Base-by-base conservation (phyloP, 2,888 invertebrate species). In the Euproctis similis region DNA sequence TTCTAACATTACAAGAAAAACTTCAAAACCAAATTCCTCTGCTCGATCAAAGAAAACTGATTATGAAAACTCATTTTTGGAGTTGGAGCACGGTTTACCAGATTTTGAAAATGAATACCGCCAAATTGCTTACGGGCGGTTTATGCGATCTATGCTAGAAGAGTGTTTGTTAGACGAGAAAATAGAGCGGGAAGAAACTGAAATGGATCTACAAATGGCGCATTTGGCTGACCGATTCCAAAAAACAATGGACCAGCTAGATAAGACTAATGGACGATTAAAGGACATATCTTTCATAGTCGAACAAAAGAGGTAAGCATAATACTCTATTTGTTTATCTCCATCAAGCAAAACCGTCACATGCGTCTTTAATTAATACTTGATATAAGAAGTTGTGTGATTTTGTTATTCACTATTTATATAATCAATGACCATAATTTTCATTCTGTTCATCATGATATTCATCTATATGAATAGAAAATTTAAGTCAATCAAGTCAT, bases 241-340 rank as follows among this genome's bases (percentile, higher is more conserved):
- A 38, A 67, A 78, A 31, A 82, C 82, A 0, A 64, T 75, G 35
- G 63, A 75, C 10, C 62, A 81, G 28, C 47, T 86, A 3, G 77
- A 85, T 25, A 77, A 77, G 47, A 84, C 86, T 1, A 81, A 72
- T 39, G 55, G 64, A 17, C 56, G 82, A 8, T 34, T 86, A 24
- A 85, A 81, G 34, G 78, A 84, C 31, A 76, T 86, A 18, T 72
- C 69, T 1, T 85, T 85, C 63, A 63, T 74, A 21, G 71, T 68
- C 1, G 85, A 86, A 44, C 78, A 82, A 34, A 71, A 82, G 30
- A 67, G 82, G 85, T 80, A 26, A 30, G 62, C 56, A n/a, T n/a
- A n/a, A n/a, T n/a, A n/a, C n/a, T n/a, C n/a, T n/a, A n/a, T n/a
- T n/a, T n/a, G n/a, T n/a, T n/a, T n/a, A n/a, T n/a, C n/a, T n/a